phyloP scores from a whole-genome alignment of 2,113 vertebrate genomes.

The Phalacrocorax pelagicus region DNA sequence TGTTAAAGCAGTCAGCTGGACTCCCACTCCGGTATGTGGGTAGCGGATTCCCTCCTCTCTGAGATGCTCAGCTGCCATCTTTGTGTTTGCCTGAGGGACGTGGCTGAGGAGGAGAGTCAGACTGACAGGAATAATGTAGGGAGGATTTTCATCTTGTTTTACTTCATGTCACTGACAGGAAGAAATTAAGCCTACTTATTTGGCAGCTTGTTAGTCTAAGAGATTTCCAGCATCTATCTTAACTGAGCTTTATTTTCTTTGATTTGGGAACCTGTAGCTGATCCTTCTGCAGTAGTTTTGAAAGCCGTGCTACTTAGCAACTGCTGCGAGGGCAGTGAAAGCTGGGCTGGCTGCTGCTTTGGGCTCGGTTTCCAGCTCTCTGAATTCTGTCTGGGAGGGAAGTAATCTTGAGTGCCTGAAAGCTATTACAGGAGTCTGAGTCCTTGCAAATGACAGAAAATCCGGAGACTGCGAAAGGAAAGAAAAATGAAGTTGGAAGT shows the following conservation, averaged over 20 bases:
- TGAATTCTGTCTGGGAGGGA: not conserved
- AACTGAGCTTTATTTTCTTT: not conserved
- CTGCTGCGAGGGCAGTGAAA: not conserved
- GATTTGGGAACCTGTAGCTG: not conserved
- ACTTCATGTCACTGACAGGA: not conserved
- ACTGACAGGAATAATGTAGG: not conserved
- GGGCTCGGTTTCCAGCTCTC: not conserved
- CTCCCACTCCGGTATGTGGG: not conserved
- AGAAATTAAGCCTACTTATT: conserved; percentile 55
- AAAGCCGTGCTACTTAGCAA: not conserved
- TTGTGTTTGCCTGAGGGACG: not conserved
- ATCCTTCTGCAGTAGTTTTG: not conserved
- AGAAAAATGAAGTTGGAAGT: not conserved
- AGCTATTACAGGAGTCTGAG: not conserved
- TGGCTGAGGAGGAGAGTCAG: not conserved
- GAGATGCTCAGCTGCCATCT: not conserved
- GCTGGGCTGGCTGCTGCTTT: not conserved
- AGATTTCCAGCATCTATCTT: not conserved
- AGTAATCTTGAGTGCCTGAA: not conserved
- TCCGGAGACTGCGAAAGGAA: not conserved
- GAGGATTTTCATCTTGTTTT: not conserved
- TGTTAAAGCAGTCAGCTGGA: conserved; percentile 1
- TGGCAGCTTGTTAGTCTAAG: not conserved
- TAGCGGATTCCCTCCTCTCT: not conserved
- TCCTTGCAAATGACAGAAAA: not conserved